phyloP scores from a whole-genome alignment of 2,113 vertebrate species.

The Pedetes capensis region DNA sequence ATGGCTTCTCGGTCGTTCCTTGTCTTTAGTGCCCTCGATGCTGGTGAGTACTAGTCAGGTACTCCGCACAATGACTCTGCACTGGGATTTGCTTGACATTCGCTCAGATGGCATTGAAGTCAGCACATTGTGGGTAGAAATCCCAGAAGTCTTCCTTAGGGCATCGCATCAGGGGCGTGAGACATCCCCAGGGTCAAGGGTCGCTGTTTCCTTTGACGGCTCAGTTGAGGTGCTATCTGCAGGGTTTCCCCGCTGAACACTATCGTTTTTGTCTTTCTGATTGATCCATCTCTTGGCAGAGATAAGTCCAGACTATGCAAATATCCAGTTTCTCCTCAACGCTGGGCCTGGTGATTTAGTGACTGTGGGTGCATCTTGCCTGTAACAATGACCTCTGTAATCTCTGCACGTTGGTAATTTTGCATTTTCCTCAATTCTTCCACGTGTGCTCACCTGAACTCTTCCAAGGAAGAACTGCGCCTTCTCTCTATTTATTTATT shows the following conservation, averaged over 20 bases:
- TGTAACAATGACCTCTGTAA: neutral
- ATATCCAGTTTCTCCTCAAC: neutral
- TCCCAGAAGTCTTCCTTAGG: neutral
- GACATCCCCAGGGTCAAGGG: neutral
- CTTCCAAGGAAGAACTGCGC: neutral
- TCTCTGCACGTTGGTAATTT: neutral
- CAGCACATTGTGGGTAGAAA: neutral
- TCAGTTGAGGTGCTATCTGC: neutral
- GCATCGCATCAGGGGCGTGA: fast-evolving
- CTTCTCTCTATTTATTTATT: neutral
- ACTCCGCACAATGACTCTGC: neutral
- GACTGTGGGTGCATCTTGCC: fast-evolving
- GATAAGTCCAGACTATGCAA: neutral
- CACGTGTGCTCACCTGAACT: neutral
- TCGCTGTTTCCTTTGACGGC: too few species aligned
- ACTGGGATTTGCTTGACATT: neutral
- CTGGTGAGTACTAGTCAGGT: neutral
- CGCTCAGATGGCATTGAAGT: neutral
- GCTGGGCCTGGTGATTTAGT: neutral
- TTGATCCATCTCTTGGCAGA: neutral
- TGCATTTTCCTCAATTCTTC: neutral
- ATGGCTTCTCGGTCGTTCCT: neutral
- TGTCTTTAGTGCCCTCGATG: neutral
- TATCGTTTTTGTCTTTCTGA: neutral
- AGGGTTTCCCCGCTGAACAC: neutral